These are phyloP conservation scores for Arothron firmamentum DNA, from an alignment of 2,113 vertebrate genomes.

Conservation along the genomic window DNA sequence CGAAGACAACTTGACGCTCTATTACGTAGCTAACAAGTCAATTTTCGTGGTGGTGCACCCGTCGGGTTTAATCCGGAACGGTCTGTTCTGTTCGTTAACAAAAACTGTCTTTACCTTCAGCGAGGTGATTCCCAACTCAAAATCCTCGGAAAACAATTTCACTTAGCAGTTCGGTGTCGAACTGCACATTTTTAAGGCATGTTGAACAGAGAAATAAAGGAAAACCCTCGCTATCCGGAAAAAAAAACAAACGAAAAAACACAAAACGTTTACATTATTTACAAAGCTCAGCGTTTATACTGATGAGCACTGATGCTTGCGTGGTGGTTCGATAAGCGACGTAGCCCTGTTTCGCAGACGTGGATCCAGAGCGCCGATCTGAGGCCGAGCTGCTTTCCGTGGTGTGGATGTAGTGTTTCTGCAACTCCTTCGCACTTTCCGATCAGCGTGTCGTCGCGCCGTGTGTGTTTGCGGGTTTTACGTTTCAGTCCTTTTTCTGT, in stretches of 20 bases:
- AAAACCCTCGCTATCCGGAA: slow-evolving; percentile 49
- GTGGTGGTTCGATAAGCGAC: slow-evolving; percentile 30
- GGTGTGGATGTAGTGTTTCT: slow-evolving; percentile 59
- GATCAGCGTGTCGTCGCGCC: slow-evolving; percentile 41
- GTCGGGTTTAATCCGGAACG: slow-evolving; percentile 24
- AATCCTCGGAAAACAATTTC: slow-evolving; percentile 42
- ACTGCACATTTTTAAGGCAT: slow-evolving; percentile 79
- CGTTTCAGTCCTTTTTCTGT: slow-evolving; percentile 44
- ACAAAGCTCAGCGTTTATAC: slow-evolving; percentile 63
- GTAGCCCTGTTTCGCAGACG: slow-evolving; percentile 36
- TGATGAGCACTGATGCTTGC: slow-evolving; percentile 43
- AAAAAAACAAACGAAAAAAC: not conserved
- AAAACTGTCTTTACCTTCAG: slow-evolving; percentile 12
- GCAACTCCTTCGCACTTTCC: slow-evolving; percentile 36
- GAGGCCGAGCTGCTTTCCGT: slow-evolving; percentile 8
- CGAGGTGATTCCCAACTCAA: slow-evolving; percentile 43
- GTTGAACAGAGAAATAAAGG: slow-evolving; percentile 64
- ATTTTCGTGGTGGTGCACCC: slow-evolving; percentile 21
- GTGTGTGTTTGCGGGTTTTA: slow-evolving; percentile 21
- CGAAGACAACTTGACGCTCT: slow-evolving; percentile 20
- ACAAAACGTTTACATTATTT: slow-evolving; percentile 66
- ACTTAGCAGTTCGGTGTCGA: slow-evolving; percentile 52
- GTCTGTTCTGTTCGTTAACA: slow-evolving; percentile 21
- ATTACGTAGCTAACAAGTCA: slow-evolving; percentile 40
- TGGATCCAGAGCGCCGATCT: slow-evolving; percentile 44